These are phyloP conservation scores for Lepetodrilus schrolli DNA, from an alignment of 2,888 invertebrate genomes.

Conservation along the genomic window DNA sequence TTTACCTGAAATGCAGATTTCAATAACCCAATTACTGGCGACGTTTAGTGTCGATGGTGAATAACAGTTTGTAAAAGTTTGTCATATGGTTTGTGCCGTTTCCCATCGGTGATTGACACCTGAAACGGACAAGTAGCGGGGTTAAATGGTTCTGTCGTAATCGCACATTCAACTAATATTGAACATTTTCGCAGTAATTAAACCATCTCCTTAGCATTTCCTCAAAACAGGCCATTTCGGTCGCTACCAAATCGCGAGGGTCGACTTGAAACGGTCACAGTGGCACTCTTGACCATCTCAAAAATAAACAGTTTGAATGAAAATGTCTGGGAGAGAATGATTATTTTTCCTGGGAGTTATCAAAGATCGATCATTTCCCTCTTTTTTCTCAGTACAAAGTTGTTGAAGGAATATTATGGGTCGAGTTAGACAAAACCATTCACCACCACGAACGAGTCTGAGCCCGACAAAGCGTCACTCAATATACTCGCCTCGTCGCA, in stretches of 20 bases:
- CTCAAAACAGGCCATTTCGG: slow-evolving; percentile 1
- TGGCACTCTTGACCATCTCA: background rate
- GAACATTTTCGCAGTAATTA: slow-evolving; percentile 21
- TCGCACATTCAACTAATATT: slow-evolving; percentile 17
- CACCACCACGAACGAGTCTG: background rate
- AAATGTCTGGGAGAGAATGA: slow-evolving; percentile 12
- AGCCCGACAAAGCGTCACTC: slow-evolving; percentile 1
- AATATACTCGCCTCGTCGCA: background rate
- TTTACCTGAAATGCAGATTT: background rate
- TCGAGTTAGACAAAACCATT: background rate
- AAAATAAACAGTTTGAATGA: slow-evolving; percentile 13
- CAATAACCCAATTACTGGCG: background rate
- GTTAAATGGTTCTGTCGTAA: background rate
- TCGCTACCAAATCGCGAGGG: slow-evolving; percentile 17
- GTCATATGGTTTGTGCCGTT: too few species aligned
- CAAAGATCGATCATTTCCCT: background rate
- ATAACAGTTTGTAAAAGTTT: background rate
- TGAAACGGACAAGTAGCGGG: slow-evolving; percentile 4
- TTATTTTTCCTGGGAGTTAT: slow-evolving; percentile 7
- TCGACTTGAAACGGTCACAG: background rate
- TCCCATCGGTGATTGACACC: slow-evolving; percentile 1
- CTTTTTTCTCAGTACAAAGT: slow-evolving; percentile 11
- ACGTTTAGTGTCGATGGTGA: background rate
- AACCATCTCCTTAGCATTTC: slow-evolving; percentile 8
- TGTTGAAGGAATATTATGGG: slow-evolving; percentile 20